Percentiles rank a stretch among this genome's conserved stretches.
phyloP scores from a whole-genome alignment of 2,113 vertebrate genomes.

The Anhinga rufa region DNA sequence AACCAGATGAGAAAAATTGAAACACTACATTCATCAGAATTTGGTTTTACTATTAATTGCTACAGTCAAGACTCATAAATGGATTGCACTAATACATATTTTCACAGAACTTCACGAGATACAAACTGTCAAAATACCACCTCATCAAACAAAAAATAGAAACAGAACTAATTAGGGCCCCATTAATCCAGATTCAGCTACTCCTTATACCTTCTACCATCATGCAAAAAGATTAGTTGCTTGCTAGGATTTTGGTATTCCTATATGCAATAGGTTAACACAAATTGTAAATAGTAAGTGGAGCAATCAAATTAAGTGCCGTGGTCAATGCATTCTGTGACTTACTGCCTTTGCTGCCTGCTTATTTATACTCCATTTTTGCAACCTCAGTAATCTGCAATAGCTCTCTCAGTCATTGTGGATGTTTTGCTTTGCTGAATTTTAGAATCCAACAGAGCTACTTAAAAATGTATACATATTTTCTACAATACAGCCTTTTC shows the following conservation, averaged over 20 bases:
- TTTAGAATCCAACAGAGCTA: not conserved
- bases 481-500: not conserved
- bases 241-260: not conserved
- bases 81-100: not conserved
- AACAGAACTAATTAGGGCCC: not conserved
- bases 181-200: not conserved
- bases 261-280: not conserved
- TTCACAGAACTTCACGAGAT: not conserved
- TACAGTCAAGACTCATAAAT: not conserved
- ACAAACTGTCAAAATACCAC: not conserved
- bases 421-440: not conserved
- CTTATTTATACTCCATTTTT: not conserved
- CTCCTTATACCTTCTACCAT: not conserved
- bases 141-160: not conserved
- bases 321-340: not conserved
- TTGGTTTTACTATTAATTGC: not conserved
- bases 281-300: not conserved
- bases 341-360: not conserved
- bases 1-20: not conserved
- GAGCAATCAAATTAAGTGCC: not conserved
- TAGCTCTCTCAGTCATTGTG: not conserved
- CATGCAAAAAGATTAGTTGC: not conserved
- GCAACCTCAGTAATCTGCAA: not conserved
- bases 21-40: not conserved
- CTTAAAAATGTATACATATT: not conserved